phyloP scores from a whole-genome alignment of 2,797 vertebrate genomes.

The Sebastes hubbsi region DNA sequence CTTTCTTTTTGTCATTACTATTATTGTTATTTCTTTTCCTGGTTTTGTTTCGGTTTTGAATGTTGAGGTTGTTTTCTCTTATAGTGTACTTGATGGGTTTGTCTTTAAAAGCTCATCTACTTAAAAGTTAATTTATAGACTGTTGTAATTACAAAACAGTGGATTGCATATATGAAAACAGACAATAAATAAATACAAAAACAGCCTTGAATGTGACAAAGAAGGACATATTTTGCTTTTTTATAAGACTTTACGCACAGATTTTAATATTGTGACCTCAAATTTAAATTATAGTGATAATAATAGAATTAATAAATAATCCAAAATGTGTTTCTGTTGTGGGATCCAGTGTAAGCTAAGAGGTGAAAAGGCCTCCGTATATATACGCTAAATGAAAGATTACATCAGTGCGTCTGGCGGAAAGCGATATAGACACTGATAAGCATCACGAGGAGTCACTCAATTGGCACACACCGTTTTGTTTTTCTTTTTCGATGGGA shows the following conservation, averaged over 20 bases:
- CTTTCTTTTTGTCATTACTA: too few species aligned
- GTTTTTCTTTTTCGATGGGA: conserved; percentile 29
- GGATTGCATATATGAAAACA: too few species aligned
- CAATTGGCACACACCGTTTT: conserved; percentile 25
- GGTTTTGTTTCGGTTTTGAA: too few species aligned
- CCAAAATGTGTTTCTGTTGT: not conserved
- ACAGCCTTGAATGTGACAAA: conserved; percentile 25
- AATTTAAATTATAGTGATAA: not conserved
- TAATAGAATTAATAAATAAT: not conserved
- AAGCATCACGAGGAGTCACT: conserved; percentile 51
- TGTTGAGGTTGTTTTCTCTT: too few species aligned
- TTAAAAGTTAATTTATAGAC: too few species aligned
- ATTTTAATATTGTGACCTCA: not conserved
- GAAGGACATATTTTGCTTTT: conserved; percentile 9
- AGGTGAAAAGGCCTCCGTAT: conserved; percentile 48
- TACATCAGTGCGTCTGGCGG: conserved; percentile 65
- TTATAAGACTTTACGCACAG: not conserved
- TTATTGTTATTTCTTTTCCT: too few species aligned
- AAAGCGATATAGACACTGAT: conserved; percentile 59
- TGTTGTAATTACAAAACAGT: too few species aligned
- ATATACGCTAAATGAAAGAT: conserved; percentile 50
- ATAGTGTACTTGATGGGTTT: too few species aligned
- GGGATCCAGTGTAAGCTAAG: not conserved
- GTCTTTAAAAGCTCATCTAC: too few species aligned
- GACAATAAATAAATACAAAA: too few species aligned